Percentiles rank a stretch among this genome's conserved stretches.
These are phyloP conservation scores for Julus scanicus DNA, from an alignment of 2,888 invertebrate species.

Conservation along the genomic window DNA sequence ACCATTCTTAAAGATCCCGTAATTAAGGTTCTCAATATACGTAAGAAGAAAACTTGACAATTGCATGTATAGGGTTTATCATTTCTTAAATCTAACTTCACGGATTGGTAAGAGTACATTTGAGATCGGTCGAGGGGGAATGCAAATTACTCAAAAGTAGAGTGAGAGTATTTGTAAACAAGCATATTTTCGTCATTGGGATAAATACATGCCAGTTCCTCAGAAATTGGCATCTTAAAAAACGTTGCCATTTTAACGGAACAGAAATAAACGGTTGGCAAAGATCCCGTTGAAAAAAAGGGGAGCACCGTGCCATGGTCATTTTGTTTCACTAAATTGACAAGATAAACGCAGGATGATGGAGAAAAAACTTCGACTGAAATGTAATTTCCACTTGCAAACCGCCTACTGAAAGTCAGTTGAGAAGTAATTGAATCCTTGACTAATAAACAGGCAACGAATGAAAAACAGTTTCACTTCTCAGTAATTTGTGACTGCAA, in stretches of 20 bases:
- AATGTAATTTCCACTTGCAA: background rate
- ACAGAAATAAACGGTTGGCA: constrained; percentile 30
- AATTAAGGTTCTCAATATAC: too few relatives aligned
- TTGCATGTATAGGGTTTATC: too few relatives aligned
- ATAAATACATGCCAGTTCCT: background rate
- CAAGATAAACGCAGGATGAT: background rate
- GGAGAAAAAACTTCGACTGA: background rate
- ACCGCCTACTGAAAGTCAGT: background rate
- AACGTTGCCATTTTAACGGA: background rate
- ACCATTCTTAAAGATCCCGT: too few relatives aligned
- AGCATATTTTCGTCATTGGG: background rate
- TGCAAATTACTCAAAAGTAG: background rate
- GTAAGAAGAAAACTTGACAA: too few relatives aligned
- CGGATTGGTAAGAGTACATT: too few relatives aligned
- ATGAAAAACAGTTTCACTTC: constrained; percentile 25
- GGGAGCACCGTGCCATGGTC: constrained; percentile 39
- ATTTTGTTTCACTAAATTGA: constrained; percentile 21
- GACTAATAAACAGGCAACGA: constrained; percentile 11
- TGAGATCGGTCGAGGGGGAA: background rate
- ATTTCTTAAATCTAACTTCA: too few relatives aligned
- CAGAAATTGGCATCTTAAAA: background rate
- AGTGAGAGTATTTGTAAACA: background rate
- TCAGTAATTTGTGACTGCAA: constrained; percentile 5
- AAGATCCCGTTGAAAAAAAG: constrained; percentile 12
- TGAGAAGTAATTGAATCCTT: constrained; percentile 10